Evolutionary conservation across 2,113 vertebrate genomes (phyloP).

Genomic region (Abramis brama): DNA sequence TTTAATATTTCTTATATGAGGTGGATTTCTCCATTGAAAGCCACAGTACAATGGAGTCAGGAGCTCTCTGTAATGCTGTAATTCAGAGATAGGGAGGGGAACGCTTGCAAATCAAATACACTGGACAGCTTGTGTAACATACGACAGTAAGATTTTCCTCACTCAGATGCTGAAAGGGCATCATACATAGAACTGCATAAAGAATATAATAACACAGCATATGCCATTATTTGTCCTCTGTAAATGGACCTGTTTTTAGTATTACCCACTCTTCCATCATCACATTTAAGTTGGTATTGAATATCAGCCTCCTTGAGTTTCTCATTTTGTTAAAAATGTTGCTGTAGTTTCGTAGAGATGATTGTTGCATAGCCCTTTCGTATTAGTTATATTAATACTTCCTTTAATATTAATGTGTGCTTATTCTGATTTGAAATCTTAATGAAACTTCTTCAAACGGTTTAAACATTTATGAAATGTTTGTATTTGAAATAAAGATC

Average conservation of each 20-base stretch:
- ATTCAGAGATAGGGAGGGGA: slow-evolving; percentile 39
- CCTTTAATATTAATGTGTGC: not conserved
- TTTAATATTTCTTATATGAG: slow-evolving; percentile 64
- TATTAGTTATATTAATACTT: not conserved
- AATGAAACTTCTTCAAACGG: not conserved
- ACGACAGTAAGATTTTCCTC: not conserved
- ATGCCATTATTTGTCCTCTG: not conserved
- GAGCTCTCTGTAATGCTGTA: slow-evolving; percentile 45
- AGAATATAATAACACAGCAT: not conserved
- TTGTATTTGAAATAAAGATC: not conserved
- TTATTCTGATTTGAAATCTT: not conserved
- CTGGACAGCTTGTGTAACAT: not conserved
- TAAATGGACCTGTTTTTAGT: not conserved
- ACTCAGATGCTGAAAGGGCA: slow-evolving; percentile 1
- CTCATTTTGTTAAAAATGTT: not conserved
- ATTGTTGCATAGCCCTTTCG: not conserved
- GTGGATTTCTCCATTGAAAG: slow-evolving; percentile 53
- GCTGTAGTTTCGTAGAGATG: not conserved
- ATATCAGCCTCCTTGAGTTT: not conserved
- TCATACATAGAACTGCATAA: not conserved
- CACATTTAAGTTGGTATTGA: not conserved
- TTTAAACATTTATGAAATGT: not conserved
- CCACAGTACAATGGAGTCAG: slow-evolving; percentile 27
- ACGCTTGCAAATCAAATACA: slow-evolving; percentile 13
- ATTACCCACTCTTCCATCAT: not conserved